Conservation (phyloP, 2,113 vertebrate species). For the Bettongia penicillata region DNA sequence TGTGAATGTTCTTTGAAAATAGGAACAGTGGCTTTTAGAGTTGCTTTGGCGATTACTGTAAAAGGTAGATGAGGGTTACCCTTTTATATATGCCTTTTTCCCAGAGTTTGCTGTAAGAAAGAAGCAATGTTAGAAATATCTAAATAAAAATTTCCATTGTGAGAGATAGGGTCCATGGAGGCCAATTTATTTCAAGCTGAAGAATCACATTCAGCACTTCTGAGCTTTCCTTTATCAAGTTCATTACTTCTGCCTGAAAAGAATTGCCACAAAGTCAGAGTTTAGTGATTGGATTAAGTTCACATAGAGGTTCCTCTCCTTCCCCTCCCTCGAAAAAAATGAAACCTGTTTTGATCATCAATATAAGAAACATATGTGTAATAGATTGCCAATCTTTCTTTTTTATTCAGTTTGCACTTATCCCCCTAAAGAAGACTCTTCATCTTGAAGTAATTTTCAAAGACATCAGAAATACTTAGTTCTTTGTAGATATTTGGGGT, state of each 20-base stretch:
- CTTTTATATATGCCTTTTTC: background rate
- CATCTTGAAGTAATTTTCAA: background rate
- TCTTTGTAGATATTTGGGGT: background rate
- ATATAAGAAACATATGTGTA: background rate
- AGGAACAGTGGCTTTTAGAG: background rate
- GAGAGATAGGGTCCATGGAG: background rate
- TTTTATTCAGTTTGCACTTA: background rate
- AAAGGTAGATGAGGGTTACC: background rate
- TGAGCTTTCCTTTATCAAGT: background rate
- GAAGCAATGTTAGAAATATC: background rate
- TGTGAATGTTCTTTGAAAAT: background rate
- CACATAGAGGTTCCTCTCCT: background rate
- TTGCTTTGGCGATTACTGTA: background rate
- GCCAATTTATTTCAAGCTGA: background rate
- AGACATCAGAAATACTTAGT: background rate
- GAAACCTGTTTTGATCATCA: background rate
- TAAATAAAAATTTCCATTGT: background rate
- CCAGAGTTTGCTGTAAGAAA: background rate
- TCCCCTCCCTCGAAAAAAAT: background rate
- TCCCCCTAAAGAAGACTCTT: background rate
- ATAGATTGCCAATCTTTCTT: background rate
- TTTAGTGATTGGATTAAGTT: background rate
- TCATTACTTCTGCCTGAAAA: background rate
- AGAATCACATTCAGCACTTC: background rate
- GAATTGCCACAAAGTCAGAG: background rate